Percentiles rank a stretch among this genome's conserved stretches.
phyloP scores from a whole-genome alignment of 1,140 invertebrate species.

The Solen grandis region DNA sequence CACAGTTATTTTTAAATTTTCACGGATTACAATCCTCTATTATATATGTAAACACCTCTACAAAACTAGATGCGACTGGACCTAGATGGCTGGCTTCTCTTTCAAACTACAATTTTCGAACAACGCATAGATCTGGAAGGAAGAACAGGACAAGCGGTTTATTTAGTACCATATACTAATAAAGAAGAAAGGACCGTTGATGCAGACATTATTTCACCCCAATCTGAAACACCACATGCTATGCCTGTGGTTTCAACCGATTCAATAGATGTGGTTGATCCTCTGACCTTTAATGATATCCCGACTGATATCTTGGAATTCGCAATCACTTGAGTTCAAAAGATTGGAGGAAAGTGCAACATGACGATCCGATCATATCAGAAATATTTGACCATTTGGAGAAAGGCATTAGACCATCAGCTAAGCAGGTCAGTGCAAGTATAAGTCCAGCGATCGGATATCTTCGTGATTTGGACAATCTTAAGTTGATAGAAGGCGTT shows the following conservation, averaged over 20 bases:
- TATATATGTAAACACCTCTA: no score
- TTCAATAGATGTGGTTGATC: no score
- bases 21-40: no score
- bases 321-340: not conserved
- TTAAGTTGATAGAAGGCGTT: conserved; percentile 13
- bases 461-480: conserved; percentile 13
- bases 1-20: no score
- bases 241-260: no score
- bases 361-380: not conserved
- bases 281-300: no score
- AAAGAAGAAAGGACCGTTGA: conserved; percentile 8
- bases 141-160: conserved; percentile 10
- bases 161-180: not conserved
- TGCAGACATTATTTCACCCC: not conserved
- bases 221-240: no score
- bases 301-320: not conserved
- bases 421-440: conserved; percentile 1
- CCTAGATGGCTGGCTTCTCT: conserved; percentile 1
- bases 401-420: no score
- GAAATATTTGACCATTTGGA: no score
- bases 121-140: conserved; percentile 7
- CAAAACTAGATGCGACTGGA: conserved; percentile 31
- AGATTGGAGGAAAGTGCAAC: not conserved
- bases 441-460: conserved; percentile 11
- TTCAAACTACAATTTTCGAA: conserved; percentile 13